Base-by-base conservation (phyloP, 1,140 invertebrate genomes). In the Penaeus japonicus region DNA sequence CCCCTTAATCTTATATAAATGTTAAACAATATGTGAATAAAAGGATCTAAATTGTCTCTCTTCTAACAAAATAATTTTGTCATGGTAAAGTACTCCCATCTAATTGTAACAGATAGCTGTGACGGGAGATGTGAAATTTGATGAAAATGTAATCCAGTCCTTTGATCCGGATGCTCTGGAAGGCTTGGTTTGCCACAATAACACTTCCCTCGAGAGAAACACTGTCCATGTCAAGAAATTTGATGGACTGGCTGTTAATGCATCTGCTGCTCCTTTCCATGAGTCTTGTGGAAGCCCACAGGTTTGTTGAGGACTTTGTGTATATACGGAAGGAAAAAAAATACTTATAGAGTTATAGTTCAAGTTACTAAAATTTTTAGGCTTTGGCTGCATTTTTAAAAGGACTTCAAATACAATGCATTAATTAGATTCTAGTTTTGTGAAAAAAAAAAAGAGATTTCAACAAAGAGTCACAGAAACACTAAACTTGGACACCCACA, bases 251-350 rank as follows among this genome's bases (percentile, higher is more conserved):
- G 54, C 54, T 5, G 10, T 78, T n/a, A 78, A 85, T 53, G 27
- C 32, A 15, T 32, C 73, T 2, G n/a, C 54, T 10, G 78, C 73
- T 10, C 84, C 73, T 55, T 85, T 85, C 84, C 84, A 85, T 30
- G 73, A 18, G 4, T 78, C 84, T 55, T 85, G 84, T 32, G 84
- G 84, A 20, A 85, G 78, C 54, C 84, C 84, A 18, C 84, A 85
- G 73, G 84, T 85, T 59, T 35, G 18, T 5, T 82, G 18, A 27
- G 12, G 2, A 1, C 1, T 5, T 10, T 4, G 17, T 4, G 22
- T n/a, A 24, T 2, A 32, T 30, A 18, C 12, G 22, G 27, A 32
- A 27, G 65, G 27, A 32, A 73, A 30, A 5, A 30, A 70, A 32
- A 73, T 0, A 73, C 20, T n/a, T 4, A 65, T 20, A 65, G 59